Percentiles rank a stretch among this genome's conserved stretches.
These are phyloP conservation scores for Macrophya annulata DNA, from an alignment of 2,888 invertebrate species.

Conservation along the genomic window DNA sequence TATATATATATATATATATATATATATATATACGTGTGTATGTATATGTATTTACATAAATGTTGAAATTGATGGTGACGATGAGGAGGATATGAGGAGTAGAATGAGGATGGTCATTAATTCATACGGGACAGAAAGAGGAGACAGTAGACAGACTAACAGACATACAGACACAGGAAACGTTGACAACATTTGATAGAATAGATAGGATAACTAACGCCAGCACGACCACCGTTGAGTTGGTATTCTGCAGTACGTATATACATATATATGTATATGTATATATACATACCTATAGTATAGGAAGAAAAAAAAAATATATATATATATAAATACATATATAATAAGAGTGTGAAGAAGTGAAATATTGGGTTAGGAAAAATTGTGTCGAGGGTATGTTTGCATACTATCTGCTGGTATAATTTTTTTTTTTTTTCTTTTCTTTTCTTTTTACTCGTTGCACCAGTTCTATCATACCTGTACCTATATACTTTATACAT, in stretches of 20 bases:
- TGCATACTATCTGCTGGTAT: background rate
- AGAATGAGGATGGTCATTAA: background rate
- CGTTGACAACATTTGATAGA: background rate
- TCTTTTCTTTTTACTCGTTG: background rate
- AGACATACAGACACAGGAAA: background rate
- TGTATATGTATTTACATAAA: too few species aligned
- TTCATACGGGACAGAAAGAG: background rate
- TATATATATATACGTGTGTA: background rate
- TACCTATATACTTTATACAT: background rate
- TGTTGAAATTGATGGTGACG: slow-evolving; percentile 1
- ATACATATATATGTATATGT: too few species aligned
- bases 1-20: background rate
- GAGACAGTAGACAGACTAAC: background rate
- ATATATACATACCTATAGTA: too few species aligned
- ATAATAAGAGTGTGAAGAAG: background rate
- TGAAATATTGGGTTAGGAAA: background rate
- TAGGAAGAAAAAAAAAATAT: background rate
- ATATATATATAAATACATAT: background rate
- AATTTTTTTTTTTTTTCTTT: background rate
- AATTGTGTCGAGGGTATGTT: background rate
- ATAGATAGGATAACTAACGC: background rate
- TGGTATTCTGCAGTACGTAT: too few species aligned
- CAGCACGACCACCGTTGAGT: too few species aligned
- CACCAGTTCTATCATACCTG: background rate
- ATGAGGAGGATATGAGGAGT: background rate